Evolutionary conservation across 2,888 invertebrate species (phyloP).

Genomic region (Neoaliturus tenellus): DNA sequence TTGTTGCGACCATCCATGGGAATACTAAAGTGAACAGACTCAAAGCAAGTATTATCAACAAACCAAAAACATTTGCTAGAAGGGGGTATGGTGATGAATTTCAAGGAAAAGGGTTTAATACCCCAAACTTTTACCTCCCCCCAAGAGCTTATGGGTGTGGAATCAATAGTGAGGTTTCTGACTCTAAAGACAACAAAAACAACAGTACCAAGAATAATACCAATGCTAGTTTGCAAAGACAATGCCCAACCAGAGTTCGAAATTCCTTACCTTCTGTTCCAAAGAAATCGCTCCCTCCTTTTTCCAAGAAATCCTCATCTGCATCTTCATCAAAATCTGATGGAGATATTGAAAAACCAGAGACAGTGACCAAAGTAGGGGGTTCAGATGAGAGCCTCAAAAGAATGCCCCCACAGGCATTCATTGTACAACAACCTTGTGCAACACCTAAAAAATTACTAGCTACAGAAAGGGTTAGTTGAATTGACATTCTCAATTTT

Average conservation of each 20-base stretch:
- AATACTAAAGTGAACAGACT: neutral
- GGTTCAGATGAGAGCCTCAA: conserved; percentile 27
- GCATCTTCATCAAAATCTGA: conserved; percentile 28
- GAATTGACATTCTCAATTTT: neutral
- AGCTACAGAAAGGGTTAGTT: neutral
- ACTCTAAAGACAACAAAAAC: neutral
- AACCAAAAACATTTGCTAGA: conserved; percentile 35
- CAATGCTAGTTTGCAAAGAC: neutral
- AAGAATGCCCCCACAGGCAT: neutral
- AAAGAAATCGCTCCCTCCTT: conserved; percentile 17
- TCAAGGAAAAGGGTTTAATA: neutral
- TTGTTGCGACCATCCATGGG: neutral
- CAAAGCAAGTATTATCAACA: conserved; percentile 26
- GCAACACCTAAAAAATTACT: neutral
- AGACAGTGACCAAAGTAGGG: neutral
- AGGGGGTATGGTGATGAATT: conserved; percentile 6
- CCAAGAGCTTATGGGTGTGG: conserved; percentile 46
- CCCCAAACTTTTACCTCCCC: conserved; percentile 17
- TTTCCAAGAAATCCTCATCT: conserved; percentile 23
- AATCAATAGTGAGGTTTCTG: neutral
- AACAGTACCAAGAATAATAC: neutral
- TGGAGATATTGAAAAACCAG: conserved; percentile 16
- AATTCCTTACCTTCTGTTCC: neutral
- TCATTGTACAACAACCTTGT: neutral
- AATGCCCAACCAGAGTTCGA: too few relatives aligned